A percentile compares a stretch with the other conserved stretches of the same genome.
phyloP scores from a whole-genome alignment of 2,113 vertebrate species.

The Platycercus adscitus region DNA sequence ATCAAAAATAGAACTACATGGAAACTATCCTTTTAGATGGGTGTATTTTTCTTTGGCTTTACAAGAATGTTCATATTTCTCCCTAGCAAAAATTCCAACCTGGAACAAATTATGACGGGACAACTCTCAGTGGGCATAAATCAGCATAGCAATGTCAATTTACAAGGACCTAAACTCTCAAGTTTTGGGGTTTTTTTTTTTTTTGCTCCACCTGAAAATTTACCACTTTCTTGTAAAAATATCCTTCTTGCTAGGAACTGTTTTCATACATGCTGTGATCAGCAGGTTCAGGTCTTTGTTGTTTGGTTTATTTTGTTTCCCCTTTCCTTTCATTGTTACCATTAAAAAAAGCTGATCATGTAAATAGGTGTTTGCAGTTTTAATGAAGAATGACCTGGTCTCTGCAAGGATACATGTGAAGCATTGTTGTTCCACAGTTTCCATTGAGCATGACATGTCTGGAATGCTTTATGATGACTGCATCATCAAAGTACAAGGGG shows the following conservation, averaged over 20 bases:
- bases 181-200: neutral
- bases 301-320: neutral
- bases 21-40: neutral
- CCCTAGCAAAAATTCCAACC: slow-evolving; percentile 37
- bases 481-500: slow-evolving; percentile 67
- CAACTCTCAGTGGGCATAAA: slow-evolving; percentile 49
- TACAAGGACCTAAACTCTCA: slow-evolving; percentile 4
- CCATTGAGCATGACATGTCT: slow-evolving; percentile 60
- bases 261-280: neutral
- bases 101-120: slow-evolving; percentile 60
- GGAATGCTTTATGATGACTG: slow-evolving; percentile 56
- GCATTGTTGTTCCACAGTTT: slow-evolving; percentile 69
- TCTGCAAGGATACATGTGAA: slow-evolving; percentile 52
- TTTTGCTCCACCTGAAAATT: slow-evolving; percentile 22
- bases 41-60: neutral
- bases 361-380: slow-evolving; percentile 49
- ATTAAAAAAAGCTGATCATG: neutral
- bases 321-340: neutral
- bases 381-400: slow-evolving; percentile 72
- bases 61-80: slow-evolving; percentile 13
- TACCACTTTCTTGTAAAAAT: neutral
- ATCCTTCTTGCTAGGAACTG: neutral
- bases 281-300: neutral
- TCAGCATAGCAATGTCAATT: slow-evolving; percentile 53
- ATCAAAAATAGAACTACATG: slow-evolving; percentile 19